Evolutionary conservation across 2,797 vertebrate species (phyloP), one percentile per base, ranked within the genome.

Genomic region (Cheirogaleus major): DNA sequence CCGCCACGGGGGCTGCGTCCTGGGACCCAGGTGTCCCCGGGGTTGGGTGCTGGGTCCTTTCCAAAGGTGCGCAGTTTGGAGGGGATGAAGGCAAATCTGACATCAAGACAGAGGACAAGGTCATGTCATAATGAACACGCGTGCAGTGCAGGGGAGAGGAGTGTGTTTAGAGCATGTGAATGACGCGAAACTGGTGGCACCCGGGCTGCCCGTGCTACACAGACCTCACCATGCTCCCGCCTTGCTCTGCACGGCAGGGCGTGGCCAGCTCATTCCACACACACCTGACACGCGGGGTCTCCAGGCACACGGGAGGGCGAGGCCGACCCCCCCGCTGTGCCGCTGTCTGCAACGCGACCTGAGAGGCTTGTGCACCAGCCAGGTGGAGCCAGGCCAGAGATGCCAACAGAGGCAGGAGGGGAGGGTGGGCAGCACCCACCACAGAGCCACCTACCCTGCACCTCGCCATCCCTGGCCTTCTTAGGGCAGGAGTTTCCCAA

Each of bases 41-140:
- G 25, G 1, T n/a, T 9, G 35, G 38, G 20, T 2, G 13, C 20
- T 0, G 1, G 10, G 25, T 55, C 45, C 30, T 43, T 32, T 43
- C 17, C 20, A 50, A 70, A 32, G 10, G 22, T 23, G 5, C 35
- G 27, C 10, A 3, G 30, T 6, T 7, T 48, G 15, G 41, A 32
- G 30, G 59, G 14, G 8, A 12, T 7, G 3, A 63, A 35, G 41
- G 22, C 8, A 65, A 5, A 35, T 50, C n/a, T 50, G 25, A 13
- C 5, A 5, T 52, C 15, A 20, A n/a, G 72, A 41, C n/a, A 41
- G 3, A 65, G 20, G 43, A 17, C 45, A 41, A 35, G 59, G 30
- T 12, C n/a, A 35, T 7, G 6, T 1, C 9, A 4, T 4, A 20
- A 6, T 1, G 22, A 52, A 25, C 43, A 43, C 25, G 2, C 1